Base-by-base conservation (phyloP, 2,113 vertebrate genomes). In the Amia ocellicauda region DNA sequence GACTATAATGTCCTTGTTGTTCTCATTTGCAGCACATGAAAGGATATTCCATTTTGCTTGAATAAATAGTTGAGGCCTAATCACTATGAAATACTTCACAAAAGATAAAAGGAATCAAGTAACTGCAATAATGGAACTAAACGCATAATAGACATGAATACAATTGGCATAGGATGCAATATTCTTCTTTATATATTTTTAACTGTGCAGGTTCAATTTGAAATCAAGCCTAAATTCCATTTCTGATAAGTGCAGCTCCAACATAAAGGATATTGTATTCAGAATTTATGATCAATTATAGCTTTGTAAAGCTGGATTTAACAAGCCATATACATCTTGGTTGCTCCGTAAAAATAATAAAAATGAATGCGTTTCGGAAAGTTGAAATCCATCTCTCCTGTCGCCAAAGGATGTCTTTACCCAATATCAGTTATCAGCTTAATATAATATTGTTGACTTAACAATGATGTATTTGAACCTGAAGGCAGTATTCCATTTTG, bases 401-500 rank as follows among this genome's bases (percentile, higher is more conserved):
- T 91, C 67, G 90, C 93, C 93, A 87, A 83, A 85, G 91, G 94
- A 92, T 85, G 84, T 89, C 80, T 87, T 88, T 84, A 87, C 60
- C 84, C 81, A 89, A 86, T 92, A 94, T 94, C 86, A 85, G 80
- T 94, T 93, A 89, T 86, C 82, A 73, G 85, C 91, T 92, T 95
- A 94, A 94, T 96, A 92, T 93, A 93, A 93, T 95, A 92, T 91
- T 92, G 92, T 95, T 96, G 94, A 94, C 92, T 93, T 95, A 95
- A 93, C 90, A 85, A 89, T 96, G 96, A 98, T 97, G 64, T 90
- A 97, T 98, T 89, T 87, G 79, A 79, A 83, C 92, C 93, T 92
- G 74, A 89, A 76, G 94, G 93, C 91, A 73, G 87, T 85, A 84
- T 86, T 86, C 77, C 81, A 76, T 90, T 92, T 89, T 82, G 76